A percentile compares a stretch with the other conserved stretches of the same genome.
These are phyloP conservation scores for Eulemur macaco DNA, from an alignment of 2,113 vertebrate genomes.

Conservation along the genomic window DNA sequence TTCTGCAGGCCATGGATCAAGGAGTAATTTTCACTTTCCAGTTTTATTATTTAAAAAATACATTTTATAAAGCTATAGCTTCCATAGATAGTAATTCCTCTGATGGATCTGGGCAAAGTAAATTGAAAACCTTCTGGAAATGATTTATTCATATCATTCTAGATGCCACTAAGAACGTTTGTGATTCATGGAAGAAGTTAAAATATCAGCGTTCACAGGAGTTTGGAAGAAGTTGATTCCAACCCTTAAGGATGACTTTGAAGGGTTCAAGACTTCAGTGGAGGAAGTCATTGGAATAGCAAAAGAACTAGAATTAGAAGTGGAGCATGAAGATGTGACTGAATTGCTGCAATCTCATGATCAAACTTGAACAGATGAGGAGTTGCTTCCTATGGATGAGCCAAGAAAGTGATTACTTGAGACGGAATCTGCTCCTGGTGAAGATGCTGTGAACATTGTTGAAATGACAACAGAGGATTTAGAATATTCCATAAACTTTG, in stretches of 20 bases:
- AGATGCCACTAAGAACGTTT: neutral
- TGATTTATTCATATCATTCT: neutral
- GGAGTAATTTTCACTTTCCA: neutral
- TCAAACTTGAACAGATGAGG: neutral
- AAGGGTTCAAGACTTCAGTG: neutral
- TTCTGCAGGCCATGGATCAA: neutral
- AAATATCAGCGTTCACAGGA: neutral
- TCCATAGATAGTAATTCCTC: neutral
- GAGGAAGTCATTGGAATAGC: neutral
- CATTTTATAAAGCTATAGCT: neutral
- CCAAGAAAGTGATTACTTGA: neutral
- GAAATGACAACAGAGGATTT: neutral
- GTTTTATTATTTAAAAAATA: neutral
- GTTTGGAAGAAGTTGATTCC: neutral
- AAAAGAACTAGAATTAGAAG: neutral
- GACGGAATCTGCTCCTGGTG: neutral
- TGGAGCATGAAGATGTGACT: neutral
- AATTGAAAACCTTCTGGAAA: neutral
- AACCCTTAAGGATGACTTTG: neutral
- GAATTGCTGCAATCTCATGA: neutral
- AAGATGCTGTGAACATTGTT: neutral
- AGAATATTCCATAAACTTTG: neutral
- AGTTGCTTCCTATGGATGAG: neutral
- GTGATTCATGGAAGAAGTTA: neutral
- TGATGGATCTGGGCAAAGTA: neutral